Percentiles rank a stretch among this genome's conserved stretches.
These are phyloP conservation scores for Drosophila repletoides DNA, from an alignment of 1,140 invertebrate genomes.

Conservation along the genomic window DNA sequence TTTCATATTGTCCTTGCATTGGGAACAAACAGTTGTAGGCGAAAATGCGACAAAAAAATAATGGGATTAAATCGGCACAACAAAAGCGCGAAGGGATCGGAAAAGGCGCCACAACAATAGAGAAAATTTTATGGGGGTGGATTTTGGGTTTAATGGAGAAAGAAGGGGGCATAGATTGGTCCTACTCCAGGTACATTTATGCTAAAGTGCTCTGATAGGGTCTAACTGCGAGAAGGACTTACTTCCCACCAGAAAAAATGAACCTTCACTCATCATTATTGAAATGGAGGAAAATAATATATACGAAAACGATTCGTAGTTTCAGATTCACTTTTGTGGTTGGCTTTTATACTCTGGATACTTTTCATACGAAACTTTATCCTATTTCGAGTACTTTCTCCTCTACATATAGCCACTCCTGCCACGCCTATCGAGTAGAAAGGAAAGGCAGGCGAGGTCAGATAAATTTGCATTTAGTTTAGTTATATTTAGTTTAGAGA, in stretches of 20 bases:
- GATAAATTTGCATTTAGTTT: conserved; percentile 50
- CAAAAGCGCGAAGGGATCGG: conserved; percentile 32
- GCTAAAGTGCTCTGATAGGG: too few relatives aligned
- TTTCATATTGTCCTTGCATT: conserved; percentile 58
- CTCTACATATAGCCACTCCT: conserved; percentile 34
- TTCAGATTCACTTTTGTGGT: too few relatives aligned
- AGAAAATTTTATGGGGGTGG: too few relatives aligned
- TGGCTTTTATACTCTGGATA: too few relatives aligned
- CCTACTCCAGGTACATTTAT: too few relatives aligned
- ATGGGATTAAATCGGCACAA: conserved; percentile 22
- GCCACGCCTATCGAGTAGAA: conserved; percentile 31
- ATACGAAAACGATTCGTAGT: too few relatives aligned
- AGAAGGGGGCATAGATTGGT: too few relatives aligned
- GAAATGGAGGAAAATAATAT: too few relatives aligned
- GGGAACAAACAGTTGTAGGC: conserved; percentile 50
- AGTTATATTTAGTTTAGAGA: conserved; percentile 55
- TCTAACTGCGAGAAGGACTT: too few relatives aligned
- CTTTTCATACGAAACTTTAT: conserved; percentile 53
- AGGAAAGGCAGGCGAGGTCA: conserved; percentile 47
- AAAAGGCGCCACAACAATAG: neutral
- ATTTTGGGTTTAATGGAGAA: too few relatives aligned
- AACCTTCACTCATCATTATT: too few relatives aligned
- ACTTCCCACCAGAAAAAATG: too few relatives aligned
- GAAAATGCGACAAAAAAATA: conserved; percentile 36
- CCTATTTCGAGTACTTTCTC: conserved; percentile 63